Base-by-base conservation (phyloP, 2,888 invertebrate genomes). In the Nysson spinosus region DNA sequence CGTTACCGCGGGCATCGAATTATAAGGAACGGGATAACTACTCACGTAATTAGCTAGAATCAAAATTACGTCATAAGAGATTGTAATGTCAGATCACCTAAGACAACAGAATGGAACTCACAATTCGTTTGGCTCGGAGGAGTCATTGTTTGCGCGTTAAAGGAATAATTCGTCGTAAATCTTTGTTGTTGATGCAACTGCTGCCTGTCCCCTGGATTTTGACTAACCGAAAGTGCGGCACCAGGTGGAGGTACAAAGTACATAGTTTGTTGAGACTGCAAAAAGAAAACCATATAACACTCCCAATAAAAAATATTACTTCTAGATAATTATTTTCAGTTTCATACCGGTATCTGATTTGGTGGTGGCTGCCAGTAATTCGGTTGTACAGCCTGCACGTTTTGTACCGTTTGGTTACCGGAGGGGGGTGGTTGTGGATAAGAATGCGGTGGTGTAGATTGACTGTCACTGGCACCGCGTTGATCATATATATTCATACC, bases 401-500 rank as follows among this genome's bases (percentile, higher is more conserved):
- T 75, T 28, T 81, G 83, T 32, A 80, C 54, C 3, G 79, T 39
- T 47, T 82, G 81, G 47, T 75, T 83, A 5, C 79, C 54, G 2
- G 78, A 54, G n/a, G 79, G 75, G 6, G 81, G 78, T 26, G 81
- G 77, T 28, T 80, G 83, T 17, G 81, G 77, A 47, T 79, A 82
- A 9, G 85, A 72, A 54, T 84, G 83, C 6, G 82, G 77, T 26
- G 80, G 81, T 9, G 82, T 79, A 0, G 81, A 52, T 46, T 84
- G 85, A 62, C 65, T 77, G 28, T 81, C 82, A 12, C 79, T 82
- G 9, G 61, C 56, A 9, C 64, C 64, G 6, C 85, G 79, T 46
- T 85, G 85, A 43, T 86, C 85, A 56, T 85, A 86, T 19, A 86
- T 76, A 63, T 83, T 85, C 83, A 86, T 84, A 0, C 86, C 85